These are phyloP conservation scores for Laticauda colubrina DNA, from an alignment of 2,113 vertebrate genomes.

Conservation along the genomic window DNA sequence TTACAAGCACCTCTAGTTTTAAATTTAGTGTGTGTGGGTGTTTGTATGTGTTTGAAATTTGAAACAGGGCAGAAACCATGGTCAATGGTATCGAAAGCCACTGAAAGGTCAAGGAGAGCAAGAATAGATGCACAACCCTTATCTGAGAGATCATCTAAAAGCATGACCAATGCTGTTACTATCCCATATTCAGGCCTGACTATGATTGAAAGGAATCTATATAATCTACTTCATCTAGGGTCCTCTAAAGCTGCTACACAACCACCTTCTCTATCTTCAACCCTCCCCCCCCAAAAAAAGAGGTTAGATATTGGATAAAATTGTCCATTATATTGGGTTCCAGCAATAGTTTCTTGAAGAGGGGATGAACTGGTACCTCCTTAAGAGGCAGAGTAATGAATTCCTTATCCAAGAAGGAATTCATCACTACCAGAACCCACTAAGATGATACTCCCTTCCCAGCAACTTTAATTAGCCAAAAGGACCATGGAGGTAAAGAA, in stretches of 20 bases:
- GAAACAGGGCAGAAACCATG: neutral
- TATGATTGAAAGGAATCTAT: too few species aligned
- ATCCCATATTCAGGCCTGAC: too few species aligned
- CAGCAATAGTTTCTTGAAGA: neutral
- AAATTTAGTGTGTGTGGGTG: neutral
- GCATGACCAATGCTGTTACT: neutral
- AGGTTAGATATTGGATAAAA: neutral
- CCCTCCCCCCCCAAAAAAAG: neutral
- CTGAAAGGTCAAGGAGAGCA: neutral
- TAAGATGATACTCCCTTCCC: neutral
- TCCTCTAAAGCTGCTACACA: too few species aligned
- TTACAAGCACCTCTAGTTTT: neutral
- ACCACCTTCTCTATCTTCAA: too few species aligned
- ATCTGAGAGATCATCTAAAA: neutral
- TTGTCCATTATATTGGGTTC: neutral
- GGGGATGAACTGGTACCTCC: neutral
- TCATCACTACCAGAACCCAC: neutral
- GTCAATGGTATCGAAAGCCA: neutral
- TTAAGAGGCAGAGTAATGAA: too few species aligned
- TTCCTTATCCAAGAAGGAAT: too few species aligned
- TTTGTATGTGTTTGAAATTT: neutral
- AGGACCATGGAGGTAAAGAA: neutral
- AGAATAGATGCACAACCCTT: neutral
- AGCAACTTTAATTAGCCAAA: neutral
- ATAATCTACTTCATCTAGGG: too few species aligned